phyloP scores from a whole-genome alignment of 2,888 invertebrate species.

The Pherbina coryleti region DNA sequence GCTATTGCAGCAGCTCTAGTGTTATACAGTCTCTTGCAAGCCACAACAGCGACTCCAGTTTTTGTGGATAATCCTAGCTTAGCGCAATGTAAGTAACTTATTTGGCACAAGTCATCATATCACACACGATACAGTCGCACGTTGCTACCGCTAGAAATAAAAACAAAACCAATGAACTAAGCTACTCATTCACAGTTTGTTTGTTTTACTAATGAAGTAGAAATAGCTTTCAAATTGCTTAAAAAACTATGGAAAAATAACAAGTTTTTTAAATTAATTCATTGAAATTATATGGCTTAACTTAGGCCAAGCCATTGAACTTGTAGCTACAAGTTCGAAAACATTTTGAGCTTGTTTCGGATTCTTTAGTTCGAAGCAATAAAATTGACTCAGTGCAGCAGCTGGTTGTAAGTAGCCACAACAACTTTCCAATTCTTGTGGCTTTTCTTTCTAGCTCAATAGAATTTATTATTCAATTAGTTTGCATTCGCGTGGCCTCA shows the following conservation, averaged over 20 bases:
- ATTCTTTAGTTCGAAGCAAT: not conserved
- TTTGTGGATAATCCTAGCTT: constrained; percentile 70
- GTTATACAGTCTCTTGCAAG: constrained; percentile 38
- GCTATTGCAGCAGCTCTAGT: constrained; percentile 5
- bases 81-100: constrained; percentile 68
- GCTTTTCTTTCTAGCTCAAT: not conserved
- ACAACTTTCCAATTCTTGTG: not conserved
- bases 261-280: not conserved
- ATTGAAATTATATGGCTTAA: not conserved
- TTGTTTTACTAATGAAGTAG: constrained; percentile 6
- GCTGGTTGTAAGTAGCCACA: not conserved
- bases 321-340: not conserved
- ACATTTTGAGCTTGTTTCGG: not conserved
- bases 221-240: not conserved
- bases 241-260: not conserved
- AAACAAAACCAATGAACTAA: not conserved
- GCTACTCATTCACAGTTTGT: not conserved
- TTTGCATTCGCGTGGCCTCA: not conserved
- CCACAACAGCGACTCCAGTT: constrained; percentile 63
- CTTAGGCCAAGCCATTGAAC: constrained; percentile 1
- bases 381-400: not conserved
- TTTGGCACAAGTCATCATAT: not conserved
- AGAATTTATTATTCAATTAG: not conserved
- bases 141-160: not conserved
- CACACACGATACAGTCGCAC: not conserved